Evolutionary conservation across 2,113 vertebrate genomes (phyloP).

Genomic region (Mus pahari): DNA sequence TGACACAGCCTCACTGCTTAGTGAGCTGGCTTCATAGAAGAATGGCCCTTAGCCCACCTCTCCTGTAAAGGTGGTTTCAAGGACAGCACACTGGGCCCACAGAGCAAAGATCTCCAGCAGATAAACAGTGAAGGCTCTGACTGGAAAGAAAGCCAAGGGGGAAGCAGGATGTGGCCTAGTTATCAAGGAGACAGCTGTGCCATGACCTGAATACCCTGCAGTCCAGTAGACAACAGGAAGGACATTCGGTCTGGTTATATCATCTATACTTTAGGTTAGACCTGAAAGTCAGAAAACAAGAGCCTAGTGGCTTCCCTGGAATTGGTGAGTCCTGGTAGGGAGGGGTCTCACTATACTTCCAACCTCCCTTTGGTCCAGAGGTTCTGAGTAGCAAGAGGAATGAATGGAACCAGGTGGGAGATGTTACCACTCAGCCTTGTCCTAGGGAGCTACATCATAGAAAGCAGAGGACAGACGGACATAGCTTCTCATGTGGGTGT

Average conservation of each 20-base stretch:
- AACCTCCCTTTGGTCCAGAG: not conserved
- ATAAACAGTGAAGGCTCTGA: fast-evolving
- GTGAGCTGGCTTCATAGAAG: not conserved
- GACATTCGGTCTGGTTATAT: fast-evolving
- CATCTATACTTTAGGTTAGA: not conserved
- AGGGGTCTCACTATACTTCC: too few species aligned
- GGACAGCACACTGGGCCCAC: too few species aligned
- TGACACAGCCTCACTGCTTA: fast-evolving
- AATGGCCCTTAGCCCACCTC: not conserved
- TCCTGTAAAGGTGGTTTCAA: fast-evolving
- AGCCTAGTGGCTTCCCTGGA: not conserved
- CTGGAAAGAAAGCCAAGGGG: not conserved
- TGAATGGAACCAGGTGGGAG: not conserved
- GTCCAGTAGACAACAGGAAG: not conserved
- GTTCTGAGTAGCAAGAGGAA: not conserved
- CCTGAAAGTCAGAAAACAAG: not conserved
- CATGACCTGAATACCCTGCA: fast-evolving
- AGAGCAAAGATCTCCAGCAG: not conserved
- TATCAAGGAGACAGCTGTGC: fast-evolving
- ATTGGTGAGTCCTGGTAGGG: not conserved
- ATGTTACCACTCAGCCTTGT: not conserved
- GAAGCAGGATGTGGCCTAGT: too few species aligned
- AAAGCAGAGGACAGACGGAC: not conserved
- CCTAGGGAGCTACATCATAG: not conserved
- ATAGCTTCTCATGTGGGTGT: not conserved